These are phyloP conservation scores for Metacarcinus magister DNA, from an alignment of 2,888 invertebrate species.

Conservation along the genomic window DNA sequence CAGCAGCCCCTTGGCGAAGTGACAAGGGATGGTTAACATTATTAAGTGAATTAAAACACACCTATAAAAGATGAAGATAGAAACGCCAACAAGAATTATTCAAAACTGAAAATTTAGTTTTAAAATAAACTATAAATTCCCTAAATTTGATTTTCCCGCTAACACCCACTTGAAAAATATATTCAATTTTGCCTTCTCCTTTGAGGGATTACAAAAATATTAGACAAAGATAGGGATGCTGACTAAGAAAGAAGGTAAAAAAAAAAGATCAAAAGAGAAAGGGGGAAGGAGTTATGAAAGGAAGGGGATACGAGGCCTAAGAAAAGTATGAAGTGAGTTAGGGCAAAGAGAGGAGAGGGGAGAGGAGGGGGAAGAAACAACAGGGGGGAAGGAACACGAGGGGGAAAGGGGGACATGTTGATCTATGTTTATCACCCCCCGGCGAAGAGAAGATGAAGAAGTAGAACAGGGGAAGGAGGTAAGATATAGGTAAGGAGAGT, in stretches of 20 bases:
- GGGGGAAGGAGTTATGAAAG: neutral
- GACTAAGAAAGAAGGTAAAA: neutral
- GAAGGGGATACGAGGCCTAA: neutral
- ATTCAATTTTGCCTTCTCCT: neutral
- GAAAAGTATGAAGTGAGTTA: neutral
- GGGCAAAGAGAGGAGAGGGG: neutral
- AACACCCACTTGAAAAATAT: neutral
- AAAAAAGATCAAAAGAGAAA: slow-evolving; percentile 17
- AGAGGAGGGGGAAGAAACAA: neutral
- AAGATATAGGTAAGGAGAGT: neutral
- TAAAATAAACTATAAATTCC: neutral
- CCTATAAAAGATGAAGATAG: neutral
- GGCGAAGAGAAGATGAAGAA: neutral
- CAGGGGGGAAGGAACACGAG: neutral
- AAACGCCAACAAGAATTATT: neutral
- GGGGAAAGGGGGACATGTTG: neutral
- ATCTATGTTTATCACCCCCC: neutral
- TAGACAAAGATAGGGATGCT: neutral
- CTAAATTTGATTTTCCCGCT: neutral
- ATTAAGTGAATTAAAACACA: neutral
- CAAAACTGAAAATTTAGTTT: neutral
- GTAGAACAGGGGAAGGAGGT: neutral
- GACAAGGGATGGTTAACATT: neutral
- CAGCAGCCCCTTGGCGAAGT: neutral
- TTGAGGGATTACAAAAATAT: neutral